Base-by-base conservation (phyloP, 2,113 vertebrate genomes). In the Xiphophorus couchianus region DNA sequence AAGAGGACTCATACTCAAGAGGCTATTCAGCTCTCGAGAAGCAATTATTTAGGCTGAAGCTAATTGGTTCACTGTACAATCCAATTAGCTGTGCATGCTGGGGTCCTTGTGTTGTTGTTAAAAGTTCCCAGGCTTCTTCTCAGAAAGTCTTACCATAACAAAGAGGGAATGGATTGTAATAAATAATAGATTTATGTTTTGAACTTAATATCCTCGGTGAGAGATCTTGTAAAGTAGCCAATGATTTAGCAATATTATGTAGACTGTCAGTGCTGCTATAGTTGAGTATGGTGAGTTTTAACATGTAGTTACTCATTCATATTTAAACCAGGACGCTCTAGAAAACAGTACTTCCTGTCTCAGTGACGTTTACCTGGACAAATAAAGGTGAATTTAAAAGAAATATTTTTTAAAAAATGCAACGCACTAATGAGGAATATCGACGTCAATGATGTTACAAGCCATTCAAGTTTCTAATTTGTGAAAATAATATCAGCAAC, bases 61-160 rank as follows among this genome's bases (percentile, higher is more conserved):
- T 86, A 84, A 87, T 78, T 86, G 78, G 65, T 44, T 65, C 44
- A n/a, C 33, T 77, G 71, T 81, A 77, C 29, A 60, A 62, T 83
- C 63, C 78, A 82, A 86, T 86, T 86, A 88, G 76, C 58, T 62
- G 64, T 42, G 80, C 13, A 15, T n/a, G 13, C 30, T 70, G 51
- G 33, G 65, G 75, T 79, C 66, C 37, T 6, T 54, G 69, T 67
- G 62, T 60, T 83, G 81, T 37, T 42, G 39, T 6, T 76, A 17
- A 66, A 77, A 60, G 73, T 33, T 74, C 31, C 78, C 29, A 25
- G 74, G 35, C 27, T 73, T 62, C 22, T 48, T 76, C 73, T 82
- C 63, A 73, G 76, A 63, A 65, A 68, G 29, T 66, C 37, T 68
- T 67, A 71, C 13, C 25, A 62, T 68, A 66, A 73, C 33, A 17